phyloP scores from a whole-genome alignment of 2,113 vertebrate genomes.

The Eira barbara region DNA sequence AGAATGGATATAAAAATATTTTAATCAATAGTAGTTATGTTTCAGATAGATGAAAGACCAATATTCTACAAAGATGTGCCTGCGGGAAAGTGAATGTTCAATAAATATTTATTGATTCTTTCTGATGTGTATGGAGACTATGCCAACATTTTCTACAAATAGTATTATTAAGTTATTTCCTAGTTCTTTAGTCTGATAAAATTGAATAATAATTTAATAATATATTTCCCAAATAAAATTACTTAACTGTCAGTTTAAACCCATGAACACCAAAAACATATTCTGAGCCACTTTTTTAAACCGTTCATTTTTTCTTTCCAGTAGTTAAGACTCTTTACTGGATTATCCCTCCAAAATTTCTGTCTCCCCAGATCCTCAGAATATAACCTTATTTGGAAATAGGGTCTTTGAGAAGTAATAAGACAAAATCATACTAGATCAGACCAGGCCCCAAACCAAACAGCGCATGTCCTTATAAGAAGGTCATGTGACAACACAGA shows the following conservation, averaged over 20 bases:
- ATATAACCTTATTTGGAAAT: neutral
- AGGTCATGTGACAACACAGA: neutral
- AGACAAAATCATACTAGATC: neutral
- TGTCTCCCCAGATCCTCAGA: neutral
- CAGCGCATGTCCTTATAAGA: neutral
- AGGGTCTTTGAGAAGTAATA: neutral
- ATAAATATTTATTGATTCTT: neutral
- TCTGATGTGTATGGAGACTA: neutral
- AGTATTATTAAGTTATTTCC: neutral
- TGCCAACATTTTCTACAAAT: neutral
- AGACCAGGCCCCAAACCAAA: neutral
- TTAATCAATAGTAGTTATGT: conserved; percentile 3
- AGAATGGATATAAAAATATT: neutral
- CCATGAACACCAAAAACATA: neutral
- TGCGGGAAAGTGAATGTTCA: neutral
- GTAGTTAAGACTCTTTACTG: neutral
- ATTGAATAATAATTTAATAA: conserved; percentile 20
- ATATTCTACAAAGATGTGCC: neutral
- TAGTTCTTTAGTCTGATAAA: neutral
- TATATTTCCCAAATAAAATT: neutral
- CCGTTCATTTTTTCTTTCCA: neutral
- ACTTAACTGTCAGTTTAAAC: neutral
- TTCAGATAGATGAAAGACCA: neutral
- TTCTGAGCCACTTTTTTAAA: neutral
- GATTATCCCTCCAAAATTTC: neutral